Evolutionary conservation across 2,113 vertebrate genomes (phyloP).

Genomic region (Hystrix cristata): DNA sequence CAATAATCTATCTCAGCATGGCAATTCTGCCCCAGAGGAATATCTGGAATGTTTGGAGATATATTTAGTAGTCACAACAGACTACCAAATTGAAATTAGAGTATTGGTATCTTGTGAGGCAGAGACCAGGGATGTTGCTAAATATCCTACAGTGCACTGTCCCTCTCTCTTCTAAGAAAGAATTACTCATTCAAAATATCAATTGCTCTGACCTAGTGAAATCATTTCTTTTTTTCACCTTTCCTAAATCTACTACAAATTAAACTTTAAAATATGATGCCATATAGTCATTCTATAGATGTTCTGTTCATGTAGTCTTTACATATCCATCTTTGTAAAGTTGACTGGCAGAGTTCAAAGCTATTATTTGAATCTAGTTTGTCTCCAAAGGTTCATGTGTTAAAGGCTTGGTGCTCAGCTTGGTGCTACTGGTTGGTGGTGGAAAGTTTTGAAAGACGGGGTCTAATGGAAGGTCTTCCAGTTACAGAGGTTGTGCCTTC

Average conservation of each 20-base stretch:
- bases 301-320: not conserved
- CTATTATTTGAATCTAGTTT: not conserved
- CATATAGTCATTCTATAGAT: not conserved
- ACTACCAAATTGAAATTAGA: no score
- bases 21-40: not conserved
- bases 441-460: not conserved
- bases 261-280: not conserved
- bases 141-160: not conserved
- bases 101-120: not conserved
- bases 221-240: constrained; percentile 4
- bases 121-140: not conserved
- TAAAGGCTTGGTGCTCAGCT: not conserved
- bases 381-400: not conserved
- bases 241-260: not conserved
- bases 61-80: not conserved
- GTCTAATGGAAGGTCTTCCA: not conserved
- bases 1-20: not conserved
- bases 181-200: not conserved
- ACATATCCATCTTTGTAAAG: not conserved
- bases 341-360: not conserved
- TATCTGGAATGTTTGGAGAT: not conserved
- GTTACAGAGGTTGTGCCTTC: no score
- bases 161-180: not conserved
- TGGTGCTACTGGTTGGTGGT: not conserved
- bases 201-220: not conserved